Evolutionary conservation across 2,888 invertebrate genomes (phyloP).

Genomic region (Corythucha ciliata): DNA sequence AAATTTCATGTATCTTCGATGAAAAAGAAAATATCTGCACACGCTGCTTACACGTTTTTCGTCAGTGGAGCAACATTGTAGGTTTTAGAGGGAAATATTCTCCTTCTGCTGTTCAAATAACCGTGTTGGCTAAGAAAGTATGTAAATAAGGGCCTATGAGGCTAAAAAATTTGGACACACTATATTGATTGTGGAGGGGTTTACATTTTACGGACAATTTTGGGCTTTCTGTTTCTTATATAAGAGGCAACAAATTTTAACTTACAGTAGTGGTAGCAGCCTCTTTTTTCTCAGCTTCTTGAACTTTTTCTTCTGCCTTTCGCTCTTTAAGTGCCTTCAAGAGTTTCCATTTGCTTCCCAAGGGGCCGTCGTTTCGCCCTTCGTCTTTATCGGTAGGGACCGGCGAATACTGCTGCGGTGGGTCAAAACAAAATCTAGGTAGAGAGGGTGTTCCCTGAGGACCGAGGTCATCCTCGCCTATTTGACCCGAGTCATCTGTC

Average conservation of each 20-base stretch:
- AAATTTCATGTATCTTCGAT: not conserved
- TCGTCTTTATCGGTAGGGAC: constrained; percentile 41
- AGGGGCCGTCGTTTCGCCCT: constrained; percentile 43
- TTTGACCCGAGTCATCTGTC: constrained; percentile 1
- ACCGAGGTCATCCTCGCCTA: not conserved
- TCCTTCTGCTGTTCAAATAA: too few species aligned
- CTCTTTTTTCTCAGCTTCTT: constrained; percentile 56
- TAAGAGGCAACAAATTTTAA: too few species aligned
- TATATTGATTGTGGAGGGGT: too few species aligned
- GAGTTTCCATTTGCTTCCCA: constrained; percentile 83
- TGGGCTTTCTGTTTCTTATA: too few species aligned
- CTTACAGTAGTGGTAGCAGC: constrained; percentile 39
- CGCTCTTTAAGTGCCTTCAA: constrained; percentile 80
- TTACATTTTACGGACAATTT: too few species aligned
- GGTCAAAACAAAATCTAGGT: constrained; percentile 46
- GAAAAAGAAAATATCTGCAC: too few species aligned
- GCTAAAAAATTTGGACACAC: too few species aligned
- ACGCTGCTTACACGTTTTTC: too few species aligned
- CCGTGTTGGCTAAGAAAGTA: too few species aligned
- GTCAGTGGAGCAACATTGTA: too few species aligned
- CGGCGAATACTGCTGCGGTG: constrained; percentile 37
- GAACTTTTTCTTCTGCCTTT: constrained; percentile 75
- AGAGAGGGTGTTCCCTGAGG: constrained; percentile 41
- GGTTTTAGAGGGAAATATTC: too few species aligned
- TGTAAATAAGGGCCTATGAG: too few species aligned